These are phyloP conservation scores for Molossus alvarezi DNA, from an alignment of 2,797 vertebrate species.

Conservation along the genomic window DNA sequence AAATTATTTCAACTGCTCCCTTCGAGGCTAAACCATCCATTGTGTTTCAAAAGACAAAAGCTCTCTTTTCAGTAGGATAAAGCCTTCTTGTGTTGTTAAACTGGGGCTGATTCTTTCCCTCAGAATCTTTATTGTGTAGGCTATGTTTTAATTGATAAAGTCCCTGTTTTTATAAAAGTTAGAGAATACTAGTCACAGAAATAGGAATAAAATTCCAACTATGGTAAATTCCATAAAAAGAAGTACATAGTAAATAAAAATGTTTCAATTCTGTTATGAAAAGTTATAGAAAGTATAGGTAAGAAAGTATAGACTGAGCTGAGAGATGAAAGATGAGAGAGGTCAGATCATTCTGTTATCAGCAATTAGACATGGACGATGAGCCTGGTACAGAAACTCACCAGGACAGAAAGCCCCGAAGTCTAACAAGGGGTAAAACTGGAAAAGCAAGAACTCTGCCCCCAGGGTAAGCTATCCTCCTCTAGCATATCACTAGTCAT, in stretches of 20 bases:
- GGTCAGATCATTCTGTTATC: not conserved
- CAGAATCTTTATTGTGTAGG: not conserved
- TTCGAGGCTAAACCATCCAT: not conserved
- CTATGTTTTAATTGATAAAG: not conserved
- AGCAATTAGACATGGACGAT: not conserved
- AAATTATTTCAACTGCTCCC: not conserved
- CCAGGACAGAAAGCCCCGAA: too few species aligned
- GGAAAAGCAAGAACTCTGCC: too few species aligned
- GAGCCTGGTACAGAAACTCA: too few species aligned
- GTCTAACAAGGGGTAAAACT: too few species aligned
- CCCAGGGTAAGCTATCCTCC: too few species aligned
- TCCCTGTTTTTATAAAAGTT: not conserved
- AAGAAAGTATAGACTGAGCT: not conserved
- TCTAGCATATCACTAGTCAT: too few species aligned
- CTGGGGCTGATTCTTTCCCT: not conserved
- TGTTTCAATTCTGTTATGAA: not conserved
- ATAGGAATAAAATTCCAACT: not conserved
- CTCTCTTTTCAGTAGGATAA: not conserved
- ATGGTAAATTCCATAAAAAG: not conserved
- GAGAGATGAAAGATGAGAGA: not conserved
- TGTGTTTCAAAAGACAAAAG: slow-evolving; percentile 20
- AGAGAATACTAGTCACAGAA: not conserved
- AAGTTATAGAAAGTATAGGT: not conserved
- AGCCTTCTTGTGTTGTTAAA: not conserved
- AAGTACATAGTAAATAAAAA: not conserved